phyloP scores from a whole-genome alignment of 2,113 vertebrate genomes.

The Pantherophis guttatus region DNA sequence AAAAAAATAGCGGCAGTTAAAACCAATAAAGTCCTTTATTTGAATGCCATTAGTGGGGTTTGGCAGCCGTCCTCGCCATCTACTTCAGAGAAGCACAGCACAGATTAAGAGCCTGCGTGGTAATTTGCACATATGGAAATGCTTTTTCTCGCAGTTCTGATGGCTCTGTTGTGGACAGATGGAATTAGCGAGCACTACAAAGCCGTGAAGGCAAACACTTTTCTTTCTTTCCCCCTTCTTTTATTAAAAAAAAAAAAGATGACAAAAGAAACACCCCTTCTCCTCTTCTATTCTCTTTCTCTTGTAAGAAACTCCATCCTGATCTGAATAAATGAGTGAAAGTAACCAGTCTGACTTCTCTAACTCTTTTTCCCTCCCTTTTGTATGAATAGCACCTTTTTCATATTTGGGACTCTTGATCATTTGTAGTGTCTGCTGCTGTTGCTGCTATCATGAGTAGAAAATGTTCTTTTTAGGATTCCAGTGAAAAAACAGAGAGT shows the following conservation, averaged over 20 bases:
- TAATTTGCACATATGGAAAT: constrained; percentile 99
- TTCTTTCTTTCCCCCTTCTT: constrained; percentile 1
- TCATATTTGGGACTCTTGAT: constrained; percentile 60
- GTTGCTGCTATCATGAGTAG: neutral
- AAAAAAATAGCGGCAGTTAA: constrained; percentile 54
- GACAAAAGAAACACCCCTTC: constrained; percentile 31
- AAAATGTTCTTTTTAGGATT: neutral
- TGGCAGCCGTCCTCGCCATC: constrained; percentile 77
- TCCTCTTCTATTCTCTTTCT: neutral
- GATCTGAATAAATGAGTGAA: constrained; percentile 55
- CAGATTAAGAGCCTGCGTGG: constrained; percentile 85
- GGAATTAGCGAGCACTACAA: constrained; percentile 93
- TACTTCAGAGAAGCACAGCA: constrained; percentile 81
- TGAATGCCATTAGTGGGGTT: constrained; percentile 84
- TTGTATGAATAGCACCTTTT: constrained; percentile 56
- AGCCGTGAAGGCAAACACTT: constrained; percentile 96
- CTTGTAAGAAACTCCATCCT: constrained; percentile 48
- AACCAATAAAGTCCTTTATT: constrained; percentile 76
- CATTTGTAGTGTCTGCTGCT: neutral
- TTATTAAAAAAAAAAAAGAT: constrained; percentile 53
- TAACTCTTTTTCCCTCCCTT: neutral
- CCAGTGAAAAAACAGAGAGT: neutral
- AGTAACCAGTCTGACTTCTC: constrained; percentile 26
- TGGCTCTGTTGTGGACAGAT: constrained; percentile 98
- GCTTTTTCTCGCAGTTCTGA: constrained; percentile 86